Evolutionary conservation across 2,888 invertebrate species (phyloP), one percentile per base, ranked within the genome.

Genomic region (Myopa testacea): DNA sequence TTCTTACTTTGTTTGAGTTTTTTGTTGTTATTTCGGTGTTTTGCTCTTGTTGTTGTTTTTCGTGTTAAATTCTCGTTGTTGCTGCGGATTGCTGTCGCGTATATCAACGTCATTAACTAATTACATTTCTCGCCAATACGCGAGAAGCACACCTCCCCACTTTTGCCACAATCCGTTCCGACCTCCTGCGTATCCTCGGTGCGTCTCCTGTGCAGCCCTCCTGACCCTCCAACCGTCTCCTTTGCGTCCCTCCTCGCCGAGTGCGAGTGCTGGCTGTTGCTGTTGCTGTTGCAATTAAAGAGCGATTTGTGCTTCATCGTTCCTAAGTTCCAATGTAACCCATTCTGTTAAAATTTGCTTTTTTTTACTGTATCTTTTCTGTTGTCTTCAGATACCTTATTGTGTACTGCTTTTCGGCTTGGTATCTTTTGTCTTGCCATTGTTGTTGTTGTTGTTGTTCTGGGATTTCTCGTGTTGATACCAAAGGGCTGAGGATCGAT

Each of bases 61-160:
- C 26, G 10, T 62, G 14, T 26, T 62, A 26, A 14, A 58, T 62
- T 65, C 37, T 37, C 16, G 38, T 65, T 65, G 65, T 65, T 65
- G 34, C 14, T 34, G 63, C 6, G 75, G 19, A 58, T 75, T 55
- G 55, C 75, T 75, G 75, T 75, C 75, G 75, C 75, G 69, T 68
- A 60, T 69, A 75, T 75, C 75, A 75, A 75, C 68, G 75, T 75
- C 75, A 75, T 75, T 75, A 75, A 75, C 75, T 75, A 75, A 75
- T 75, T 75, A 75, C 75, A 75, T 69, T 75, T 75, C 75, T 75
- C 75, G 45, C 75, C 75, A 75, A 75, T 75, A 69, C 75, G 75
- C 75, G 75, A 69, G 50, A 75, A 68, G 26, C 65, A 40, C 62
- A 65, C 52, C n/a, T 58, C 38, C 34, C 7, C 65, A 37, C 65